phyloP scores from a whole-genome alignment of 2,113 vertebrate genomes.

The Urocolius indicus region DNA sequence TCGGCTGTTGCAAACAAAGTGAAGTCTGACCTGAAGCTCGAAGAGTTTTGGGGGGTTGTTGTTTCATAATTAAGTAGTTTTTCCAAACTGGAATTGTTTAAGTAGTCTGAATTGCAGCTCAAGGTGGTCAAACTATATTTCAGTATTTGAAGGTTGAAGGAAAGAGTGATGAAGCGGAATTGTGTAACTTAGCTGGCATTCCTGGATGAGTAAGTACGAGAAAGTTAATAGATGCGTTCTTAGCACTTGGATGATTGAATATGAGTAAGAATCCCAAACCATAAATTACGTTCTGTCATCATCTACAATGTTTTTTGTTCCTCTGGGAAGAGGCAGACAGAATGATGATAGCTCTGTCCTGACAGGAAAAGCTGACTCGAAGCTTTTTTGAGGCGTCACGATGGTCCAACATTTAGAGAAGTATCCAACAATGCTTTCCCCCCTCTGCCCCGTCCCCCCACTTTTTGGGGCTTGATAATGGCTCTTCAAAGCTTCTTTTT shows the following conservation, averaged over 20 bases:
- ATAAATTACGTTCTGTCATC: conserved; percentile 34
- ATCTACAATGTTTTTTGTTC: neutral
- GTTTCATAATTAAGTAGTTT: neutral
- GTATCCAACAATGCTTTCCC: neutral
- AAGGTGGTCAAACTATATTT: neutral
- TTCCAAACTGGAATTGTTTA: neutral
- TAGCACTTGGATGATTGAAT: neutral
- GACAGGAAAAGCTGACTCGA: neutral
- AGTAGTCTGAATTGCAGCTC: neutral
- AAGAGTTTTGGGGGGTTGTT: neutral
- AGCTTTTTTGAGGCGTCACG: neutral
- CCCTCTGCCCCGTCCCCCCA: neutral
- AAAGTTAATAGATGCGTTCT: neutral
- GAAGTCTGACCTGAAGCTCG: neutral
- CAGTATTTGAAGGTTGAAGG: neutral
- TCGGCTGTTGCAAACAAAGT: neutral
- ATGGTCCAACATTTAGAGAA: neutral
- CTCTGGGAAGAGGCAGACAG: neutral
- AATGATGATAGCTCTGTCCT: neutral
- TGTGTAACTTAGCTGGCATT: conserved; percentile 15
- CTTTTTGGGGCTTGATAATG: neutral
- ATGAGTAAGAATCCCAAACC: neutral
- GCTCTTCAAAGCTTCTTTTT: neutral
- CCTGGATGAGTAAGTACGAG: neutral
- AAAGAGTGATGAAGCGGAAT: neutral